These are phyloP conservation scores for Syrista parreyssii DNA, from an alignment of 2,888 invertebrate genomes.

Conservation along the genomic window DNA sequence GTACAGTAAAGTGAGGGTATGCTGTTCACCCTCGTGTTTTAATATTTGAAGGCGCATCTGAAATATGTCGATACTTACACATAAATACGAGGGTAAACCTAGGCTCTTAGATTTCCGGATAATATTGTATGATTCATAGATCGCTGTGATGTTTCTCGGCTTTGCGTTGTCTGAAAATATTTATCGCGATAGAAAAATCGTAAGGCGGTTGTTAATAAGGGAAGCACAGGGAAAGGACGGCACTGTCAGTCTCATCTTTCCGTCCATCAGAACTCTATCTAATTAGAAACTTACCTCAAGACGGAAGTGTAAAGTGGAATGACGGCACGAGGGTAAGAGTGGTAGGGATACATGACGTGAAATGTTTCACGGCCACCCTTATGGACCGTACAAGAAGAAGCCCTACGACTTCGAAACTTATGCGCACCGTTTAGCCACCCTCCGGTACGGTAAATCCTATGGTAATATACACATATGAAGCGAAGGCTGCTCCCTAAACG, in stretches of 20 bases:
- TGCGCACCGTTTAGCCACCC: slow-evolving; percentile 36
- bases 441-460: slow-evolving; percentile 41
- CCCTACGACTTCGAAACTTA: neutral
- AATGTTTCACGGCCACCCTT: slow-evolving; percentile 57
- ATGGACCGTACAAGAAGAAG: slow-evolving; percentile 6
- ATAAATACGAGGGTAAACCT: slow-evolving; percentile 56
- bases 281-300: slow-evolving; percentile 9
- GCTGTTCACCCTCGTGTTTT: slow-evolving; percentile 45
- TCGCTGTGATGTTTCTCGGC: neutral
- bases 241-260: neutral
- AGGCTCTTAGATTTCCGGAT: slow-evolving; percentile 16
- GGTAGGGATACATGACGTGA: neutral
- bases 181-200: neutral
- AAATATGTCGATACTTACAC: slow-evolving; percentile 64
- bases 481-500: slow-evolving; percentile 43
- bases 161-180: neutral
- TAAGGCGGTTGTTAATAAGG: neutral
- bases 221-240: neutral
- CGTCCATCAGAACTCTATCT: neutral
- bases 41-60: slow-evolving; percentile 65
- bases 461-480: slow-evolving; percentile 29
- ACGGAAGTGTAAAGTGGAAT: slow-evolving; percentile 16
- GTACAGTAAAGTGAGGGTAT: slow-evolving; percentile 15
- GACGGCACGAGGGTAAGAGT: slow-evolving; percentile 60
- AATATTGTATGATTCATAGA: neutral